Evolutionary conservation across 1,140 invertebrate species (phyloP), one percentile per base, ranked within the genome.

Genomic region (Panagrolaimus sp.): DNA sequence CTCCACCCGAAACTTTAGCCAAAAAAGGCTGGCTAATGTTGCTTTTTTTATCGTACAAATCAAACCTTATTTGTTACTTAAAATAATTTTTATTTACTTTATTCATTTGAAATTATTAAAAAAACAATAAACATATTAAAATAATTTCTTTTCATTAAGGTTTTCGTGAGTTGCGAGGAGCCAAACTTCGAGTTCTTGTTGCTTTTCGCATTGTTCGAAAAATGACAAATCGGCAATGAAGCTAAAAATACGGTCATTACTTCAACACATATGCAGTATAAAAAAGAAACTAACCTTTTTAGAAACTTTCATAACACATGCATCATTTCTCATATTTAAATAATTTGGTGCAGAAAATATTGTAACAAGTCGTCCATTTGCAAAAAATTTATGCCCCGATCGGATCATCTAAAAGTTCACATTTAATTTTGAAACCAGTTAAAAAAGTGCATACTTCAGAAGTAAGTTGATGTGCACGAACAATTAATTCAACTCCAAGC

Each of bases 271-370:
- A n/a, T n/a, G n/a, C n/a, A n/a, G 13, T 7, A 27, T 23, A 20
- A 8, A 64, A 27, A 45, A 16, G 2, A n/a, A n/a, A 67, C 65
- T 8, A 11, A 67, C 65, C 25, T 70, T 62, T 62, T 71, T 70
- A 11, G 69, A 72, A 20, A 70, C 31, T 27, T 62, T 51, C 42
- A 70, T 70, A 8, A 70, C 66, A 46, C 69, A 70, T 14, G 46
- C 69, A 11, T 43, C 25, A 43, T 70, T 70, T 25, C 48, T 23
- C 46, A 57, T 69, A 31, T 70, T 70, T 16, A 70, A 65, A 65
- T 71, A 71, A 67, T 71, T 71, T 25, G 70, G 70, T 13, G 70
- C 70, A 13, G 57, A 65, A 42, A 72, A 72, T 16, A 72, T 67
- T 9, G 70, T 72, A 20, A 72, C n/a, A 16, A 72, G 23, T n/a